phyloP scores from a whole-genome alignment of 2,797 vertebrate species.

The Jordanella pulchra region DNA sequence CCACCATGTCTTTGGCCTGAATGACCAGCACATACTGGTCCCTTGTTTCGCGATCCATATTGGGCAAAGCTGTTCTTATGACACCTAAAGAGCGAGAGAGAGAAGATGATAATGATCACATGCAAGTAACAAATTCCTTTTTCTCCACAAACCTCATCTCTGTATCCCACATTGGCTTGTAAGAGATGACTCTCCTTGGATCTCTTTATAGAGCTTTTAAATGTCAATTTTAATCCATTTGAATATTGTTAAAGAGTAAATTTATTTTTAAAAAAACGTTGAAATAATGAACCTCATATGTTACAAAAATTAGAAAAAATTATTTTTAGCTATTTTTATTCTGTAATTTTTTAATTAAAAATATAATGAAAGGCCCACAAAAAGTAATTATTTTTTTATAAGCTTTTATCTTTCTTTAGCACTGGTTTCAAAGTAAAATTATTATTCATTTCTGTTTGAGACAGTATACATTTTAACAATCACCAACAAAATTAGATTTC shows the following conservation, averaged over 20 bases:
- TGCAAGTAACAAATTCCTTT: background rate
- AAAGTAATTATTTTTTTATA: too few species aligned
- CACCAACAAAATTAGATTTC: background rate
- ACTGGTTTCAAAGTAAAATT: too few species aligned
- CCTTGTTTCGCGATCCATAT: conserved; percentile 96
- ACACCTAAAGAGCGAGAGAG: conserved; percentile 78
- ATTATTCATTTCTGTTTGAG: background rate
- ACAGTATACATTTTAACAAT: background rate
- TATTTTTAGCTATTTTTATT: background rate
- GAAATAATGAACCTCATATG: background rate
- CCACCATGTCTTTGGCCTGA: conserved; percentile 99
- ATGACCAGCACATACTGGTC: conserved; percentile 96
- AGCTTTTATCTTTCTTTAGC: too few species aligned
- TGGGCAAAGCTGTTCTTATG: conserved; percentile 93
- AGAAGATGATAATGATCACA: background rate
- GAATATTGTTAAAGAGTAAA: background rate
- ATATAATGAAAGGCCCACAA: too few species aligned
- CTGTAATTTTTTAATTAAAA: too few species aligned
- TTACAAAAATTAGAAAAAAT: background rate
- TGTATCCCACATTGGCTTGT: background rate
- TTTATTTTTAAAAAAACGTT: background rate
- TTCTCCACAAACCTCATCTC: background rate
- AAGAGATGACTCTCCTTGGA: background rate
- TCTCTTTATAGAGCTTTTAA: background rate
- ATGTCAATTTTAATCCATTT: background rate